These are phyloP conservation scores for Gastrophysa polygoni DNA, from an alignment of 2,888 invertebrate genomes.

Conservation along the genomic window DNA sequence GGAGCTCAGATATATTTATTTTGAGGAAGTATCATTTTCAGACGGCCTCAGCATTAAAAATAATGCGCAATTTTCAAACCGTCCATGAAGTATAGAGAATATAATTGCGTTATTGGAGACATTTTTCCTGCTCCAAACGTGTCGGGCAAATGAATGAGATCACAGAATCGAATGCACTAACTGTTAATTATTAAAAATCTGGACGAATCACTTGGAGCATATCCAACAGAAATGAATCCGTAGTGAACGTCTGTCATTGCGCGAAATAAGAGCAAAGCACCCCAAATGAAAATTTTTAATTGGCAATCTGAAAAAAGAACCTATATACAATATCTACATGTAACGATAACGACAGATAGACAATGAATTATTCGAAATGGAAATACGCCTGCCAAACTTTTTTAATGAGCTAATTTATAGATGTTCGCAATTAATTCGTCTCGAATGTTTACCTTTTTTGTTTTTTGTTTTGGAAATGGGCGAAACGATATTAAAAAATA, in stretches of 20 bases:
- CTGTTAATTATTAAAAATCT: neutral
- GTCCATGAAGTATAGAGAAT: too few relatives aligned
- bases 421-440: conserved; percentile 21
- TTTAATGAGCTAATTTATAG: conserved; percentile 41
- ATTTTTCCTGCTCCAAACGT: too few relatives aligned
- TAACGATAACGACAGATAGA: conserved; percentile 7
- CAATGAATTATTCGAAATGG: conserved; percentile 16
- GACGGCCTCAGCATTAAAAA: too few relatives aligned
- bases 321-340: conserved; percentile 11
- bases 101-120: too few relatives aligned
- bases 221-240: neutral
- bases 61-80: too few relatives aligned
- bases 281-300: conserved; percentile 27
- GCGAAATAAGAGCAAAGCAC: neutral
- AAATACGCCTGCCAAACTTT: conserved; percentile 29
- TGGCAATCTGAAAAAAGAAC: conserved; percentile 25
- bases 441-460: conserved; percentile 21
- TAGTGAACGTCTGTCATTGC: neutral
- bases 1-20: too few relatives aligned
- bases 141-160: too few relatives aligned
- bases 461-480: neutral
- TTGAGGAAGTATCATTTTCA: too few relatives aligned
- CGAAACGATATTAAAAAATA: neutral
- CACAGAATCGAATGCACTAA: neutral
- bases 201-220: neutral